Conservation (phyloP, 1,140 invertebrate genomes). For the Aradophagus sp. region DNA sequence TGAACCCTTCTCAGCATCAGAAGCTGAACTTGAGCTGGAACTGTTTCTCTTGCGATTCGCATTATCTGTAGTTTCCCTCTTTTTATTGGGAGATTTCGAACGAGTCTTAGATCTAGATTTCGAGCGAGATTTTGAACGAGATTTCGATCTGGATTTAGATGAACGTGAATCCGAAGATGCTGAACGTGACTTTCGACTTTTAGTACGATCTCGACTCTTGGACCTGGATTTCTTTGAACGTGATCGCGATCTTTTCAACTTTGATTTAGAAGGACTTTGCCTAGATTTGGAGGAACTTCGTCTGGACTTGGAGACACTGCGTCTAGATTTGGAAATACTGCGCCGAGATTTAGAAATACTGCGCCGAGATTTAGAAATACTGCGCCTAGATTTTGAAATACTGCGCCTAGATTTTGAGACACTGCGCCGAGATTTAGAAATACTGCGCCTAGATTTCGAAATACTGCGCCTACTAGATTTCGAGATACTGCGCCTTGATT, state of each 20-base stretch:
- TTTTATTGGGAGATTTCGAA: conserved; percentile 69
- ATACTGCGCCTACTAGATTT: too few relatives aligned
- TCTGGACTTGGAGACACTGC: conserved; percentile 58
- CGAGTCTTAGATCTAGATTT: conserved; percentile 70
- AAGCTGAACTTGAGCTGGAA: conserved; percentile 69
- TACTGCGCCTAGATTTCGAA: too few relatives aligned
- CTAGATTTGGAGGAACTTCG: conserved; percentile 64
- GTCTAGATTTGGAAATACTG: conserved; percentile 61
- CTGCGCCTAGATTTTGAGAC: too few relatives aligned
- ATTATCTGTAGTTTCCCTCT: conserved; percentile 71
- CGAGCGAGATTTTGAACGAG: conserved; percentile 67
- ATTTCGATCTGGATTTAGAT: conserved; percentile 67
- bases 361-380: conserved; percentile 56
- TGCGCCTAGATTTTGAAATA: too few relatives aligned
- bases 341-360: conserved; percentile 63
- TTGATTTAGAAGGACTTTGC: conserved; percentile 66
- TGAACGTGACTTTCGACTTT: conserved; percentile 68
- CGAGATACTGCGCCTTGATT: too few relatives aligned
- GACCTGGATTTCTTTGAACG: conserved; percentile 68
- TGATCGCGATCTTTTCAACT: conserved; percentile 59
- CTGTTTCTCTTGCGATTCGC: conserved; percentile 65
- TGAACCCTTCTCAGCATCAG: conserved; percentile 68
- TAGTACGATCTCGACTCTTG: conserved; percentile 68
- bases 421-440: too few relatives aligned
- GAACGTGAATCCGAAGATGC: conserved; percentile 67